Conservation (phyloP, 2,888 invertebrate genomes). For the Acleris holmiana region DNA sequence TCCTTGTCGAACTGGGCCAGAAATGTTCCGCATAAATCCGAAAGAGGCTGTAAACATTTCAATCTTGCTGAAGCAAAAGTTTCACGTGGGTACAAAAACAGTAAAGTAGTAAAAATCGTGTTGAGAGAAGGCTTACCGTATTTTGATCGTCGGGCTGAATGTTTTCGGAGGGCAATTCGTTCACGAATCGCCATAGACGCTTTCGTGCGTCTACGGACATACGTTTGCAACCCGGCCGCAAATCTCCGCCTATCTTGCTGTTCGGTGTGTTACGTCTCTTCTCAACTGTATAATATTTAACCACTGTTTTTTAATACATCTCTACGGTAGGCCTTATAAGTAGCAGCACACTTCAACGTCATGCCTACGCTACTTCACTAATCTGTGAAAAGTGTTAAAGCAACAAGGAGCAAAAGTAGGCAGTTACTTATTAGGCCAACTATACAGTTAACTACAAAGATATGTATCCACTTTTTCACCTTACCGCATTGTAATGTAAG, state of each 20-base stretch:
- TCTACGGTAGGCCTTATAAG: too few species aligned
- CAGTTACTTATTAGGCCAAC: too few species aligned
- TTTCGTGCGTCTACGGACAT: conserved; percentile 73
- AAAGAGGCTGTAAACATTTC: conserved; percentile 82
- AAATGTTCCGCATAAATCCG: conserved; percentile 81
- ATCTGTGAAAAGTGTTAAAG: too few species aligned
- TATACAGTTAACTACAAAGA: too few species aligned
- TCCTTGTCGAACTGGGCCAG: conserved; percentile 68
- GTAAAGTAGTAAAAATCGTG: background rate
- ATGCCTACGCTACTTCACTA: too few species aligned
- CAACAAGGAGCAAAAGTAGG: too few species aligned
- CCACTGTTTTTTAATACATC: too few species aligned
- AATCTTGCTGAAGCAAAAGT: too few species aligned
- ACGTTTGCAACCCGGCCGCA: conserved; percentile 63
- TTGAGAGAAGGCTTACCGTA: conserved; percentile 51
- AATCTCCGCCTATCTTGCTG: conserved; percentile 73
- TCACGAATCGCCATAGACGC: conserved; percentile 67
- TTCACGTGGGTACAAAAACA: too few species aligned
- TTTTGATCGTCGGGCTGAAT: conserved; percentile 47
- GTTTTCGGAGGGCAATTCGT: conserved; percentile 60
- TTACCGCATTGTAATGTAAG: too few species aligned
- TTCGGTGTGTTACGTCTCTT: conserved; percentile 67
- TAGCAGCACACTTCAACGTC: too few species aligned
- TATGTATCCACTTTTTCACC: too few species aligned
- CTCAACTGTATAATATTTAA: conserved; percentile 53